Conservation (phyloP, 2,888 invertebrate genomes). For the Dicroscelio sp. region DNA sequence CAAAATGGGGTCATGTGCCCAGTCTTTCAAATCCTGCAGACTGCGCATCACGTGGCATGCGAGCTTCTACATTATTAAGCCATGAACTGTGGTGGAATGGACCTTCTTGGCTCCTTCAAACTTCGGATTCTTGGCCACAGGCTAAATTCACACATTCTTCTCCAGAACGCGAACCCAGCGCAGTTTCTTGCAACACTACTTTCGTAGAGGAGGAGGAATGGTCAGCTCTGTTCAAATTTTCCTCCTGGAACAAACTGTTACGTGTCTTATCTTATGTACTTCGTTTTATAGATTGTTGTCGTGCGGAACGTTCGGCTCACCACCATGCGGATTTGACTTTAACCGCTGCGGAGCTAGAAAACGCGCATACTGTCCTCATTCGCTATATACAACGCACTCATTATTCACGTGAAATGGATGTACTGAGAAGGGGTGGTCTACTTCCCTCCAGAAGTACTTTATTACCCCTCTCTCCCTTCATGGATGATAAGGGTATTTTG, state of each 20-base stretch:
- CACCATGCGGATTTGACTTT: too few relatives aligned
- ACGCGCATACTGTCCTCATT: too few relatives aligned
- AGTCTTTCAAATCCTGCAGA: slow-evolving; percentile 1
- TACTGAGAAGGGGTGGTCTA: background rate
- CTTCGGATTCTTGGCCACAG: background rate
- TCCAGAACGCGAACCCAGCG: background rate
- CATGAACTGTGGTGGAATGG: slow-evolving; percentile 32
- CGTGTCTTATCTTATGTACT: background rate
- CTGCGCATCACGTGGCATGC: slow-evolving; percentile 5
- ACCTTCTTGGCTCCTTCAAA: background rate
- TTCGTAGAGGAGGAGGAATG: too few relatives aligned
- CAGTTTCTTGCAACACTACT: background rate
- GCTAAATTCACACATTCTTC: too few relatives aligned
- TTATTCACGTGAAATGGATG: background rate
- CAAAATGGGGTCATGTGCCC: background rate
- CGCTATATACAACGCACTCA: too few relatives aligned
- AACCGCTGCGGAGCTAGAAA: background rate
- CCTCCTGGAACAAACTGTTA: background rate
- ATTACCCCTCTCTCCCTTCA: background rate
- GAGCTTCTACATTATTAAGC: background rate
- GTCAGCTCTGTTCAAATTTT: too few relatives aligned
- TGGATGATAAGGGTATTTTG: background rate
- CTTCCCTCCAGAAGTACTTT: background rate
- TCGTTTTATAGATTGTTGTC: background rate
- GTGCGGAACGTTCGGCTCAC: too few relatives aligned